Base-by-base conservation (phyloP, 2,888 invertebrate species). In the Nycteola revayana region DNA sequence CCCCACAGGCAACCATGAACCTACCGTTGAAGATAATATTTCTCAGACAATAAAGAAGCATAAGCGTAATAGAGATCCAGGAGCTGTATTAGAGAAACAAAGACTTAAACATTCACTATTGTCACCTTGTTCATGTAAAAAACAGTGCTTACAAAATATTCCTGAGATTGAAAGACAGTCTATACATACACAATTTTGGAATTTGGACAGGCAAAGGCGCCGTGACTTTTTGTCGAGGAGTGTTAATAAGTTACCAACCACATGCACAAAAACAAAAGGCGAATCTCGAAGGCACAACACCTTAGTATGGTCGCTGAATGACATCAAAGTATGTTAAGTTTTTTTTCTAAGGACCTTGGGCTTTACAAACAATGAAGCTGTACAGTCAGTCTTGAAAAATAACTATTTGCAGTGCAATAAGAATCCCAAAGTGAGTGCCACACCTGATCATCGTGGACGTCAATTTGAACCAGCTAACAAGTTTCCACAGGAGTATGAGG, bases 391-490 rank as follows among this genome's bases (percentile, higher is more conserved):
- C 2, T 14, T 2, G 14, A 14, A 14, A 14, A 14, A 14, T 14
- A 14, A 14, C 5, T 14, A 14, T 14, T 14, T 14, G 14, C 14
- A 3, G 14, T 14, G 14, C 14, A 14, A 14, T 14, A 5, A 14
- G 14, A 14, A 14, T 14, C 14, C 14, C 14, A 5, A 14, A 30
- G 28, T 39, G 17, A 32, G 28, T 21, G 35, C 31, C 28, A 22
- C 39, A 35, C 34, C 14, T 14, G 40, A 35, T 35, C 35, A 25
- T 35, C 28, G 35, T 35, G 40, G 35, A 28, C 32, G 40, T 25
- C 35, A 25, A 38, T 33, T 33, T 36, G 36, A 25, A 40, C 40
- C 40, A 32, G 25, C 35, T 32, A 40, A 40, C 31, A 36, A 36
- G 25, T 36, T 36, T 32, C 22, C 40, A 40, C 35, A 40, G 28